Evolutionary conservation across 1,140 invertebrate genomes (phyloP).

Genomic region (Apis laboriosa): DNA sequence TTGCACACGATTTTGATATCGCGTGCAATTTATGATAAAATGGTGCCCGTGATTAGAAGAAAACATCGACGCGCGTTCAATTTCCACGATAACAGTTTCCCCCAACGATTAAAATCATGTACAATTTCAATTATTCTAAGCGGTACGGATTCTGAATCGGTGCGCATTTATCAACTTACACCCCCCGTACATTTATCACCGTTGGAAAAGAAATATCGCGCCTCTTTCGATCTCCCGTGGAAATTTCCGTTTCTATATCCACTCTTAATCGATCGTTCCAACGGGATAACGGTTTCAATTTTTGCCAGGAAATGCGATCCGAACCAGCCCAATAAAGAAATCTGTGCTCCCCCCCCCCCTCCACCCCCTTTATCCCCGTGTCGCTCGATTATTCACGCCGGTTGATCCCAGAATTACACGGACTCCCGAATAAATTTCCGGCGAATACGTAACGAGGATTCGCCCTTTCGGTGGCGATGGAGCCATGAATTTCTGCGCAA

Average conservation of each 20-base stretch:
- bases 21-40: slow-evolving; percentile 39
- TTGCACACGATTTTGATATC: slow-evolving; percentile 20
- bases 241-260: not conserved
- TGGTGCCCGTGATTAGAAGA: slow-evolving; percentile 4
- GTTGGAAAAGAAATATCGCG: too few relatives aligned
- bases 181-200: too few relatives aligned
- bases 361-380: not conserved
- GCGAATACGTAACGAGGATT: slow-evolving; percentile 36
- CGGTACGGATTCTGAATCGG: too few relatives aligned
- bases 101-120: not conserved
- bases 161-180: too few relatives aligned
- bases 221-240: too few relatives aligned
- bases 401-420: slow-evolving; percentile 14
- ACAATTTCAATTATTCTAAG: too few relatives aligned
- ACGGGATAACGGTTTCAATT: slow-evolving; percentile 5
- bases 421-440: slow-evolving; percentile 22
- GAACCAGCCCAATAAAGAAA: slow-evolving; percentile 1
- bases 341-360: not conserved
- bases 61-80: not conserved
- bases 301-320: not conserved
- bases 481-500: slow-evolving; percentile 21
- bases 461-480: not conserved
- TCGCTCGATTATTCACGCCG: slow-evolving; percentile 26
- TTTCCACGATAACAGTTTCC: too few relatives aligned
- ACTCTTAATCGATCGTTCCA: not conserved